Base-by-base conservation (phyloP, 2,888 invertebrate species). In the Hipparchia sbordonii region DNA sequence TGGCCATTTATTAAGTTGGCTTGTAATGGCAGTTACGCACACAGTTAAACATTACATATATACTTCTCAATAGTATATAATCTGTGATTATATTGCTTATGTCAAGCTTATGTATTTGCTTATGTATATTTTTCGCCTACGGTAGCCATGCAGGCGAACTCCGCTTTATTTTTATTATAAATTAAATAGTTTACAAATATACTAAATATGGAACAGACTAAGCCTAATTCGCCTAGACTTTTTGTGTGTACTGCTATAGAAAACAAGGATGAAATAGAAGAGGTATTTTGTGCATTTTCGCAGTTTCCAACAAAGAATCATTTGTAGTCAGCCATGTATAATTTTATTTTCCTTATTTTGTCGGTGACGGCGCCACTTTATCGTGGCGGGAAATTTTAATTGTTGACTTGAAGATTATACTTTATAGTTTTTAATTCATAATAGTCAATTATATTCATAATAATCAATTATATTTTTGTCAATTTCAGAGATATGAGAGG, bases 251-350 rank as follows among this genome's bases (percentile, higher is more conserved):
- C 96, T 88, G 95, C 96, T 87, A 96, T 97, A 90, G 97, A 97
- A 95, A 96, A 96, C 95, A 97, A 96, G 96, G 97, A 97, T 95
- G 97, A 98, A 92, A 95, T 97, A 90, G 97, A 97, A 91, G 97
- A 97, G 97, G 97, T 97, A 96, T 95, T 84, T 89, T 93, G 89
- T 87, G 85, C 88, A 93, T 86, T 88, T 88, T 88, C 82, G 87
- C 83, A 87, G 85, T 91, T 91, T 91, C 85, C 81, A 91, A 93
- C 92, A 92, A 93, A 91, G 92, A 92, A 89, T 89, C 85, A 86
- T 88, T 87, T 86, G 48, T 48, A 86, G 92, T 92, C 93, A 89
- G 93, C 93, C 93, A 93, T 93, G 90, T 91, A 92, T 84, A 90
- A 86, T 87, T 84, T 82, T 84, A 86, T 87, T 89, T 89, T 84